phyloP scores from a whole-genome alignment of 2,113 vertebrate species.

The Myrmecophaga tridactyla region DNA sequence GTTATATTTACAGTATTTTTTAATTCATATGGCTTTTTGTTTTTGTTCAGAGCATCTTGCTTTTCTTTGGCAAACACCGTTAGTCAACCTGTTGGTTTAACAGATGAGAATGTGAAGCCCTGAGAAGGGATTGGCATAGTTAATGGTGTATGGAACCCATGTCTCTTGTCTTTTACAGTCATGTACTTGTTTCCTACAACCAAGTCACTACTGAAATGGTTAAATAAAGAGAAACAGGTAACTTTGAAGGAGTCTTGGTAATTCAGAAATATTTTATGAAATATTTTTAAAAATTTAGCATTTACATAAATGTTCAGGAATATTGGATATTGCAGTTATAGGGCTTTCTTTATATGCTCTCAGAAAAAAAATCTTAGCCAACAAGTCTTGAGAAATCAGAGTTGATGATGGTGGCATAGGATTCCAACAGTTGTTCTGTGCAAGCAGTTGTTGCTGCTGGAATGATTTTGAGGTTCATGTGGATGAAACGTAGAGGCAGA shows the following conservation, averaged over 20 bases:
- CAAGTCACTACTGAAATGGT: neutral
- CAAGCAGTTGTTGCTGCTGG: neutral
- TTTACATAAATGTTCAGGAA: neutral
- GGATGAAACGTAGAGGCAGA: neutral
- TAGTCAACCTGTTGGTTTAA: neutral
- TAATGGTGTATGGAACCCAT: no score
- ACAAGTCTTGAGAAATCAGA: neutral
- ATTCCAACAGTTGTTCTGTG: neutral
- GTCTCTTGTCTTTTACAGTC: neutral
- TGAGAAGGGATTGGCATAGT: neutral
- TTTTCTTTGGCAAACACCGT: neutral
- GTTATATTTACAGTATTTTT: neutral
- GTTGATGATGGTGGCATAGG: neutral
- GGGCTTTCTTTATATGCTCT: neutral
- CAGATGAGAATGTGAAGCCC: neutral
- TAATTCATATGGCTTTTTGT: neutral
- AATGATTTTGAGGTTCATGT: neutral
- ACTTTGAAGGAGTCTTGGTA: neutral
- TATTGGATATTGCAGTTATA: neutral
- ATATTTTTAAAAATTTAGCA: neutral
- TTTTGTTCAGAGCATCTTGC: neutral
- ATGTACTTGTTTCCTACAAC: neutral
- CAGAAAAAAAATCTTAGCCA: neutral
- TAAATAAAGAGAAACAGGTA: neutral
- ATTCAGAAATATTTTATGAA: neutral